A percentile compares a stretch with the other conserved stretches of the same genome.
Conservation (phyloP, 2,113 vertebrate species). For the Myxocyprinus asiaticus region DNA sequence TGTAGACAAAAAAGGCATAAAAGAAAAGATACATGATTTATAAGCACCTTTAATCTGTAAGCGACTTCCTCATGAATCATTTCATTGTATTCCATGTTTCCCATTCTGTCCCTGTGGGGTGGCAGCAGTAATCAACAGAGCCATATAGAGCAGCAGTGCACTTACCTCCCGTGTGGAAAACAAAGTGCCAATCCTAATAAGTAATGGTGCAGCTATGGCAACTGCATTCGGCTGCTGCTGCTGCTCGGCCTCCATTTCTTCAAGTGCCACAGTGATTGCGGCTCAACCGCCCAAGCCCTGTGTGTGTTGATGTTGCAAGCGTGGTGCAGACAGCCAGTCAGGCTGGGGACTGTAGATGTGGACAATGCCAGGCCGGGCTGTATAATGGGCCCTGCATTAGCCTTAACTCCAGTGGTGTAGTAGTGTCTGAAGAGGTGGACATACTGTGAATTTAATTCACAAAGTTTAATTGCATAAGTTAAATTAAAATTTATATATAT, state of each 20-base stretch:
- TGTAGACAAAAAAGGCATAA: background rate
- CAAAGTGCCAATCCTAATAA: constrained; percentile 57
- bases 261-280: constrained; percentile 36
- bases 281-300: background rate
- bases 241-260: constrained; percentile 37
- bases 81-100: constrained; percentile 46
- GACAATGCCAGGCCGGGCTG: constrained; percentile 38
- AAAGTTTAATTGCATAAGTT: no score
- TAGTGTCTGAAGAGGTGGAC: no score
- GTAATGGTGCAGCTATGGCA: constrained; percentile 50
- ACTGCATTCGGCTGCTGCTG: constrained; percentile 40
- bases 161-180: constrained; percentile 46
- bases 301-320: constrained; percentile 35
- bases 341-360: constrained; percentile 22
- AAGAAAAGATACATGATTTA: constrained; percentile 26
- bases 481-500: no score
- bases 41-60: constrained; percentile 36
- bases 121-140: constrained; percentile 43
- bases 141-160: constrained; percentile 41
- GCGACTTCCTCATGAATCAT: constrained; percentile 39
- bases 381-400: constrained; percentile 49
- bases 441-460: no score
- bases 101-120: constrained; percentile 16
- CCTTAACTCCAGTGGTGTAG: constrained; percentile 3
- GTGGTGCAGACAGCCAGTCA: constrained; percentile 1